phyloP scores from a whole-genome alignment of 2,797 vertebrate species.

The Lophius americanus region DNA sequence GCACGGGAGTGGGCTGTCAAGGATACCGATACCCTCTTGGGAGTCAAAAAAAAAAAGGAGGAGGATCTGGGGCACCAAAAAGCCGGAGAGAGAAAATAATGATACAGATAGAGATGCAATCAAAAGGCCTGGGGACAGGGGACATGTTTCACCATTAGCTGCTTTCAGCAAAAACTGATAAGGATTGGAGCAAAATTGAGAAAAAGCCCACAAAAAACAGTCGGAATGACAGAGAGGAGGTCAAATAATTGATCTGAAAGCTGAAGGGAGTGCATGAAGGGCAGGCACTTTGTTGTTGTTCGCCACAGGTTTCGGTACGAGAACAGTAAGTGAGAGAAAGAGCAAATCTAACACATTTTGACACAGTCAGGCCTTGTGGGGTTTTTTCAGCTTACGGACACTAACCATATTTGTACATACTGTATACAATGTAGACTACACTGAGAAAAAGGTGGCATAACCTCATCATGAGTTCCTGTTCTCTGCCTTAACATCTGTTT shows the following conservation, averaged over 20 bases:
- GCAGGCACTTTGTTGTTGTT: conserved; percentile 7
- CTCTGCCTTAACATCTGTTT: too few relatives aligned
- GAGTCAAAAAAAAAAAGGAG: not conserved
- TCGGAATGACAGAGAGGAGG: not conserved
- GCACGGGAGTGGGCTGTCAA: not conserved
- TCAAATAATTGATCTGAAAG: conserved; percentile 23
- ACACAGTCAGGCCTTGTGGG: not conserved
- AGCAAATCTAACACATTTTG: not conserved
- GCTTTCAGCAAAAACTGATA: not conserved
- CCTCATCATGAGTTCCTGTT: too few relatives aligned
- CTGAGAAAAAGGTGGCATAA: too few relatives aligned
- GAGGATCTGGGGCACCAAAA: not conserved
- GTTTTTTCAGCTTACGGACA: conserved; percentile 14
- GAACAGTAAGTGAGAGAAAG: conserved; percentile 7
- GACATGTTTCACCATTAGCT: not conserved
- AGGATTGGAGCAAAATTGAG: not conserved
- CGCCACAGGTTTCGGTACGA: conserved; percentile 7
- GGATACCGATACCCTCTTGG: conserved; percentile 5
- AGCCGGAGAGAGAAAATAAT: not conserved
- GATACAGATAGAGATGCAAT: not conserved
- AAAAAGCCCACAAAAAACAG: not conserved
- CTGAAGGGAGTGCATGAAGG: not conserved
- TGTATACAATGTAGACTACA: not conserved
- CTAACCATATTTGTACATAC: not conserved
- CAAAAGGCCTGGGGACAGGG: conserved; percentile 4